Evolutionary conservation across 2,888 invertebrate species (phyloP).

Genomic region (Agriopis leucophaearia): DNA sequence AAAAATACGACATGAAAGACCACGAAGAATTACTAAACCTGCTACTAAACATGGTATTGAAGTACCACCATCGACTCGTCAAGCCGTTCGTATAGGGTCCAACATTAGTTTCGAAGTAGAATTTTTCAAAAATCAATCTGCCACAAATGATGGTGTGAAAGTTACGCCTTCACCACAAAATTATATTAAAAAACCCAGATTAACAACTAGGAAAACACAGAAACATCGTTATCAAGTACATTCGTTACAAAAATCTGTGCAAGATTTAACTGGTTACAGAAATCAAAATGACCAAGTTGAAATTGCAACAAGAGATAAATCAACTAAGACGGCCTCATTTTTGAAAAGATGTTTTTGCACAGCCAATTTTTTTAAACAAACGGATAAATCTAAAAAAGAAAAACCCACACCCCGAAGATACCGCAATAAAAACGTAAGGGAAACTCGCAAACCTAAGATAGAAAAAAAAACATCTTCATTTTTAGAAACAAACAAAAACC

Average conservation of each 20-base stretch:
- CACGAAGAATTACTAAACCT: constrained; percentile 1
- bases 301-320: not conserved
- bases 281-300: not conserved
- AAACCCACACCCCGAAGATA: not conserved
- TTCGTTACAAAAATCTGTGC: not conserved
- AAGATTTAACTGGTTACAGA: not conserved
- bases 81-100: constrained; percentile 54
- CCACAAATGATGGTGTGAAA: not conserved
- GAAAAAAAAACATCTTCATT: not conserved
- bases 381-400: constrained; percentile 28
- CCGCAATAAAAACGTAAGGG: not conserved
- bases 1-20: not conserved
- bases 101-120: constrained; percentile 55
- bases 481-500: not conserved
- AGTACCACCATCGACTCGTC: constrained; percentile 8
- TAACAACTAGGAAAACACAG: not conserved
- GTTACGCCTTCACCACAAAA: not conserved
- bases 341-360: constrained; percentile 61
- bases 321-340: constrained; percentile 2
- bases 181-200: not conserved
- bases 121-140: constrained; percentile 51
- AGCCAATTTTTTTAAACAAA: constrained; percentile 45
- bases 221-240: not conserved
- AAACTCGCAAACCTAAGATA: not conserved
- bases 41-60: not conserved